phyloP scores from a whole-genome alignment of 2,888 invertebrate species.

The Pollenia griseotomentosa region DNA sequence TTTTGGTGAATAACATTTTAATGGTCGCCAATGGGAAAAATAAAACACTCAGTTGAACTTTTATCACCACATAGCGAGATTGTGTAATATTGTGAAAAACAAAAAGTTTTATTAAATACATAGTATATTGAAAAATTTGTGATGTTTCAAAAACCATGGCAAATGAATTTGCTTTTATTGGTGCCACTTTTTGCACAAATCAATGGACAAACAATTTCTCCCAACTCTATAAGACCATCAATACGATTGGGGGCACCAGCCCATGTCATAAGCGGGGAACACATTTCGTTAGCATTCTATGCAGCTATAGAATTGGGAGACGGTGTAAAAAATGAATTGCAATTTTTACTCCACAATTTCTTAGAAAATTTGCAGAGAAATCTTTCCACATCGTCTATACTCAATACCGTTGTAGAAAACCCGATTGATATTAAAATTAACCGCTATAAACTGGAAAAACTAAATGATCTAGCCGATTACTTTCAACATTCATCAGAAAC shows the following conservation, averaged over 20 bases:
- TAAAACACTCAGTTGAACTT: conserved; percentile 40
- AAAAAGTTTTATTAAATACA: not conserved
- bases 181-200: not conserved
- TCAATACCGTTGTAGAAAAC: conserved; percentile 69
- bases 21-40: not conserved
- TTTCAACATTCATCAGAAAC: conserved; percentile 76
- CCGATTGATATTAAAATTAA: conserved; percentile 59
- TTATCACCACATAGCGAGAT: conserved; percentile 14
- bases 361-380: conserved; percentile 79
- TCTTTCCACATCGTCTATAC: conserved; percentile 77
- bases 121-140: not conserved
- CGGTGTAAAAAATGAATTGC: conserved; percentile 76
- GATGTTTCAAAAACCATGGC: conserved; percentile 2
- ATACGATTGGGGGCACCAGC: conserved; percentile 60
- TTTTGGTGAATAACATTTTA: not conserved
- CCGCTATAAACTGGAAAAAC: conserved; percentile 69
- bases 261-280: conserved; percentile 75
- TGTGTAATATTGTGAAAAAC: not conserved
- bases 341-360: conserved; percentile 78
- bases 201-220: not conserved
- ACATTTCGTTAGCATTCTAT: conserved; percentile 79
- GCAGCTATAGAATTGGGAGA: conserved; percentile 76
- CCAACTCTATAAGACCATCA: conserved; percentile 42
- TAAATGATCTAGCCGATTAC: conserved; percentile 76
- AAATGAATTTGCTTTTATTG: not conserved